Evolutionary conservation across 2,888 invertebrate species (phyloP).

Genomic region (Lasioglossum calceatum): DNA sequence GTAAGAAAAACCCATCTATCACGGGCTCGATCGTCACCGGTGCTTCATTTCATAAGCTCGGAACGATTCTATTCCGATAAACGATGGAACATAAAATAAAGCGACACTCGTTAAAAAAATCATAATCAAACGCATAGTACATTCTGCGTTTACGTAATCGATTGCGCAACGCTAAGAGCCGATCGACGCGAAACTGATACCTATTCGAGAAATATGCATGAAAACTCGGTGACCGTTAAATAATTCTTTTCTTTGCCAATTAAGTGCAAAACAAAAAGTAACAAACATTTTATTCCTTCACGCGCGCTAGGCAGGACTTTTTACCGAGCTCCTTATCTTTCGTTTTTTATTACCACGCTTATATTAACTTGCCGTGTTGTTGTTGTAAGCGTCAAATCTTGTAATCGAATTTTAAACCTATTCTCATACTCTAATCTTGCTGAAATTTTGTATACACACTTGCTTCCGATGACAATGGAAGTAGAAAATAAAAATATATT

Average conservation of each 20-base stretch:
- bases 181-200: background rate
- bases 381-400: too few species aligned
- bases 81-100: background rate
- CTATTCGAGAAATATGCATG: background rate
- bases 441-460: too few species aligned
- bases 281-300: background rate
- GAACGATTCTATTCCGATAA: background rate
- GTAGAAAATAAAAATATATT: too few species aligned
- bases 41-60: background rate
- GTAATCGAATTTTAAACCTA: too few species aligned
- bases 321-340: background rate
- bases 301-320: background rate
- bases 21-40: constrained; percentile 12
- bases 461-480: too few species aligned
- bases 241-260: background rate
- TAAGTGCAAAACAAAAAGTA: background rate
- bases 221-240: constrained; percentile 2
- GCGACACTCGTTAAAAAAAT: constrained; percentile 30
- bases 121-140: constrained; percentile 32
- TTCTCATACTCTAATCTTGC: too few species aligned
- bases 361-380: too few species aligned
- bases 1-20: constrained; percentile 18
- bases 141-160: constrained; percentile 56
- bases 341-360: background rate
- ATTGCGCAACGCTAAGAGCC: constrained; percentile 44